phyloP scores from a whole-genome alignment of 37 sponge, comb jelly and placozoan genomes.

The Bolinopsis microptera region DNA sequence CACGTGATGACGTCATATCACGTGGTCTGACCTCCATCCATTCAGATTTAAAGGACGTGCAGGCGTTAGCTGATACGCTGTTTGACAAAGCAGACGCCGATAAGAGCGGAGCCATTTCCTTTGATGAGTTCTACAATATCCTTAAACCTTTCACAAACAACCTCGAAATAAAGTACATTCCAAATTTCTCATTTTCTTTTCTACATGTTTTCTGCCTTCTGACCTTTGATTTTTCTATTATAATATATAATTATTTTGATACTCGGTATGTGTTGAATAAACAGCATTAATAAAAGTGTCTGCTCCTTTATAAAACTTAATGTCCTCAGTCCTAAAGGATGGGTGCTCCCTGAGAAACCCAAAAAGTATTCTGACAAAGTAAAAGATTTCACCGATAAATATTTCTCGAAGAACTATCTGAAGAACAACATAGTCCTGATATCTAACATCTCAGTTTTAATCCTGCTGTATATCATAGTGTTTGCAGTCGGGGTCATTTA shows the following conservation, averaged over 20 bases:
- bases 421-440: constrained; percentile 11
- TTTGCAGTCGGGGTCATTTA: constrained; percentile 2
- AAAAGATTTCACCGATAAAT: background rate
- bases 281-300: too few relatives aligned
- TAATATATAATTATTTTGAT: too few relatives aligned
- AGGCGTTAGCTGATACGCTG: background rate
- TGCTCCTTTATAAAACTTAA: too few relatives aligned
- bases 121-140: constrained; percentile 55
- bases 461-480: background rate
- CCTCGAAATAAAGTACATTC: constrained; percentile 25
- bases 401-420: constrained; percentile 9
- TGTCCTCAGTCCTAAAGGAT: constrained; percentile 51
- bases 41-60: constrained; percentile 58
- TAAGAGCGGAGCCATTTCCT: background rate
- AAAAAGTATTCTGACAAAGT: background rate
- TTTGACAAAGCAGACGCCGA: constrained; percentile 62
- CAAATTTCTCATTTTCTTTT: background rate
- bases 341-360: constrained; percentile 54
- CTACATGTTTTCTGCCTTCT: too few relatives aligned
- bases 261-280: too few relatives aligned
- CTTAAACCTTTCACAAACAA: constrained; percentile 62
- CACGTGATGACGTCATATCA: too few relatives aligned
- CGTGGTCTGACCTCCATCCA: too few relatives aligned
- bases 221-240: too few relatives aligned
- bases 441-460: background rate